A percentile compares a stretch with the other conserved stretches of the same genome.
Evolutionary conservation across 2,888 invertebrate species (phyloP).

Genomic region (Neoitamus cyanurus): DNA sequence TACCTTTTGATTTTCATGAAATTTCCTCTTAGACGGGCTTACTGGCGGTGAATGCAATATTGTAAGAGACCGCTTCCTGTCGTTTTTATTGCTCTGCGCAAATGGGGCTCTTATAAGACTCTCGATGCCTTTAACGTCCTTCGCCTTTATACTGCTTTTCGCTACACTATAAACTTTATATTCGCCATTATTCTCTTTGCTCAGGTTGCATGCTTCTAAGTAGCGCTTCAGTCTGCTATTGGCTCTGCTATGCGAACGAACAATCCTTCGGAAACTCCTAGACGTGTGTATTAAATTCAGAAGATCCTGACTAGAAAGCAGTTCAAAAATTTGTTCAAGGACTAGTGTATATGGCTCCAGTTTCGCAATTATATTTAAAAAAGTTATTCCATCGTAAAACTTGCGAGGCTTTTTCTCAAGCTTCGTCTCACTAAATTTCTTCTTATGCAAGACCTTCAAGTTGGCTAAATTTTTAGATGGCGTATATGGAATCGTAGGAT

Average conservation of each 20-base stretch:
- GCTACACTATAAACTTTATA: not conserved
- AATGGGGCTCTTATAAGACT: conserved; percentile 35
- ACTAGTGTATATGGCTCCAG: conserved; percentile 47
- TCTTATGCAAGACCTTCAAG: not conserved
- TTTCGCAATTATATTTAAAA: conserved; percentile 51
- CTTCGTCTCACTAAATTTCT: not conserved
- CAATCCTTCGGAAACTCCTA: conserved; percentile 18
- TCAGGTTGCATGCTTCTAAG: conserved; percentile 29
- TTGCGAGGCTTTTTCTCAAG: not conserved
- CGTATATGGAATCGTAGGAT: conserved; percentile 49
- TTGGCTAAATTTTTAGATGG: conserved; percentile 37
- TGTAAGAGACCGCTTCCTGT: conserved; percentile 32
- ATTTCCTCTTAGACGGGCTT: conserved; percentile 53
- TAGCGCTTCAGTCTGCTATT: conserved; percentile 20
- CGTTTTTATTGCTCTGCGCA: conserved; percentile 35
- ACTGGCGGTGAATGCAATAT: conserved; percentile 51
- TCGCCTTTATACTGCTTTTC: not conserved
- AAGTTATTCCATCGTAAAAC: conserved; percentile 46
- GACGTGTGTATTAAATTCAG: conserved; percentile 42
- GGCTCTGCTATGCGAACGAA: conserved; percentile 37
- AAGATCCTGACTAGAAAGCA: conserved; percentile 47
- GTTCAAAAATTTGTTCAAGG: conserved; percentile 48
- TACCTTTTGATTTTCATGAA: conserved; percentile 54
- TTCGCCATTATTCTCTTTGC: conserved; percentile 48
- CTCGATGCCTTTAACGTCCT: not conserved